phyloP scores from a whole-genome alignment of 2,888 invertebrate species.

The Drosophila engyochracea region DNA sequence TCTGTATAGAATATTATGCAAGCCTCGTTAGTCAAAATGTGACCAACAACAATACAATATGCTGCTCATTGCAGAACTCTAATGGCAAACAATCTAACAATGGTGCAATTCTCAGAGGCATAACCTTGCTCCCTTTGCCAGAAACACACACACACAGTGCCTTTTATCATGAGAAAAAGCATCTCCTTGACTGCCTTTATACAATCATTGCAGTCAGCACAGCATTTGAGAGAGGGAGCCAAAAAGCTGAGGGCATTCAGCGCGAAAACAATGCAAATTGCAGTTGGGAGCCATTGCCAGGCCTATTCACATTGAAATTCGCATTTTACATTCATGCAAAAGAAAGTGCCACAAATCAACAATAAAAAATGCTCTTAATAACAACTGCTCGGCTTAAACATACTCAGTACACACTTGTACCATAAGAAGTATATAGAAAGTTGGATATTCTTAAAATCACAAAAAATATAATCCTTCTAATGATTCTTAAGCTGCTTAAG shows the following conservation, averaged over 20 bases:
- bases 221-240: slow-evolving; percentile 37
- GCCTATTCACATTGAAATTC: slow-evolving; percentile 74
- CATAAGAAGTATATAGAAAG: background rate
- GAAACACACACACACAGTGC: slow-evolving; percentile 50
- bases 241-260: slow-evolving; percentile 54
- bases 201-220: slow-evolving; percentile 67
- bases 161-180: slow-evolving; percentile 43
- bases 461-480: background rate
- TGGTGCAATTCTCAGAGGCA: slow-evolving; percentile 55
- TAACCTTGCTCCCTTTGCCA: slow-evolving; percentile 65
- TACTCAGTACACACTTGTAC: background rate
- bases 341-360: slow-evolving; percentile 60
- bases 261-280: slow-evolving; percentile 73
- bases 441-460: background rate
- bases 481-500: background rate
- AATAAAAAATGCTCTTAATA: slow-evolving; percentile 43
- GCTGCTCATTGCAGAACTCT: slow-evolving; percentile 41
- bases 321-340: slow-evolving; percentile 65
- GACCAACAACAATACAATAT: slow-evolving; percentile 21
- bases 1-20: background rate
- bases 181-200: slow-evolving; percentile 59
- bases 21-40: slow-evolving; percentile 13
- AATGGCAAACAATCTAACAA: slow-evolving; percentile 54
- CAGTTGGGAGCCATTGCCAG: slow-evolving; percentile 62
- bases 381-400: background rate